Percentiles rank a stretch among this genome's conserved stretches.
These are phyloP conservation scores for Sussaba pulchella DNA, from an alignment of 2,888 invertebrate species.

Conservation along the genomic window DNA sequence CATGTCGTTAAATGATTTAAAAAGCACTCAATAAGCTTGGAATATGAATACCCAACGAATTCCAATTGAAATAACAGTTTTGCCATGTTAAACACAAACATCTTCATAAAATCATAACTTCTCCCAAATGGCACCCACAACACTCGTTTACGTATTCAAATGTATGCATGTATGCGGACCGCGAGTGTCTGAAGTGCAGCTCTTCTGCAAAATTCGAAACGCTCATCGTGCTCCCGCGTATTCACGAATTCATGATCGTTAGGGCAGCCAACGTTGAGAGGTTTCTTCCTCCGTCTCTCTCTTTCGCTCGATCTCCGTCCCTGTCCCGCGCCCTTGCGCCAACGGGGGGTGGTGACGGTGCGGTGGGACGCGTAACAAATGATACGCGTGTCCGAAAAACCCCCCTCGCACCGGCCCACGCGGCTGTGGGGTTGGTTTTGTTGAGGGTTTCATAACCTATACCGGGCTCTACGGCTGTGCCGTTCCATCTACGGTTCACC, in stretches of 20 bases:
- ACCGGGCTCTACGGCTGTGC: constrained; percentile 7
- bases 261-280: constrained; percentile 54
- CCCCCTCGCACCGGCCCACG: constrained; percentile 62
- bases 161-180: constrained; percentile 64
- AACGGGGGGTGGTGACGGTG: constrained; percentile 56
- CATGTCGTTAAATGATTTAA: too few relatives aligned
- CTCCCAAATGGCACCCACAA: constrained; percentile 44
- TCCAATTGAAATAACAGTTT: constrained; percentile 8
- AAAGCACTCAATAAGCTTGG: too few relatives aligned
- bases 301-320: too few relatives aligned
- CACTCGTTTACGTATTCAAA: constrained; percentile 63
- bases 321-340: too few relatives aligned
- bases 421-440: constrained; percentile 46
- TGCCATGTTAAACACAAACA: background rate
- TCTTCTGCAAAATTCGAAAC: constrained; percentile 63
- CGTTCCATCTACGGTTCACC: constrained; percentile 58
- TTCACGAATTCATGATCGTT: constrained; percentile 65
- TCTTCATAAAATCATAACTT: constrained; percentile 43
- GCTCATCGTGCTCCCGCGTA: constrained; percentile 34
- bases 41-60: background rate
- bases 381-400: constrained; percentile 73
- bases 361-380: constrained; percentile 71
- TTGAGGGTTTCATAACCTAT: constrained; percentile 48
- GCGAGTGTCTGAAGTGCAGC: constrained; percentile 48
- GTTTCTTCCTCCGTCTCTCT: constrained; percentile 9